These are phyloP conservation scores for Pollimyrus isidori DNA, from an alignment of 2,113 vertebrate species.

Conservation along the genomic window DNA sequence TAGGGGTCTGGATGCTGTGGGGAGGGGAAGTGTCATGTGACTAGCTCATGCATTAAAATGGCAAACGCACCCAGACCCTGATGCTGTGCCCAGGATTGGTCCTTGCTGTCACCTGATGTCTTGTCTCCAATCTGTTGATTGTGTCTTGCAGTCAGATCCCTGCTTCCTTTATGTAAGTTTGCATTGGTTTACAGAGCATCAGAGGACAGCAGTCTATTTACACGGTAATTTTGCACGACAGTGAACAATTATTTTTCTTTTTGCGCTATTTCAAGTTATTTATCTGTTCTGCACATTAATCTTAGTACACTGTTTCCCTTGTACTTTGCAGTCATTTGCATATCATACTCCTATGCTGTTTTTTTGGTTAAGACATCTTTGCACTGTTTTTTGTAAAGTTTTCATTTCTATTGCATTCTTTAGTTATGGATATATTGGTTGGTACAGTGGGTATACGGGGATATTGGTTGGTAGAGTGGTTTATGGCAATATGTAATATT, in stretches of 20 bases:
- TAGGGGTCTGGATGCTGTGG: no score
- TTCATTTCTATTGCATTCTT: background rate
- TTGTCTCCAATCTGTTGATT: background rate
- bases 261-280: background rate
- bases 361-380: background rate
- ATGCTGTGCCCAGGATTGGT: background rate
- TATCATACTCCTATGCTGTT: background rate
- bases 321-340: background rate
- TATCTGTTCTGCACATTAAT: background rate
- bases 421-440: background rate
- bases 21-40: no score
- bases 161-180: background rate
- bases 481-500: background rate
- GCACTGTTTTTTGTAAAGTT: background rate
- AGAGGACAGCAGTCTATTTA: background rate
- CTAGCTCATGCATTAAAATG: background rate
- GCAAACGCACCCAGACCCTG: background rate
- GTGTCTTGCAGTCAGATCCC: background rate
- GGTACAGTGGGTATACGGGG: background rate
- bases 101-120: background rate
- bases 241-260: background rate
- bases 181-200: background rate
- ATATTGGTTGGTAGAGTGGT: background rate
- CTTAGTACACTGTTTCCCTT: background rate
- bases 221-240: background rate